Percentiles rank a stretch among this genome's conserved stretches.
These are phyloP conservation scores for Gymnarchus niloticus DNA, from an alignment of 2,113 vertebrate genomes.

Conservation along the genomic window DNA sequence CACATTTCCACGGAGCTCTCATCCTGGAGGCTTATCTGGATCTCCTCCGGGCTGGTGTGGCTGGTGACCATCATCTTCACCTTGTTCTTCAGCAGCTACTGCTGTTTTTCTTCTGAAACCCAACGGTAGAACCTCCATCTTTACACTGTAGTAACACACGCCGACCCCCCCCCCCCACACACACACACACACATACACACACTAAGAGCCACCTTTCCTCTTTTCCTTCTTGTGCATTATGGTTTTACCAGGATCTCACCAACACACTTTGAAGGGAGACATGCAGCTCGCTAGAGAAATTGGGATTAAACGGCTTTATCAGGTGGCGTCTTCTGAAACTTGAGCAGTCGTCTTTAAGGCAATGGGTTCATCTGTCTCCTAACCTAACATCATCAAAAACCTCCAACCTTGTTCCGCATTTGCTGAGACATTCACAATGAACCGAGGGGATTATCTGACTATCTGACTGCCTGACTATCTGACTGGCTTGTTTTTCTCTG, in stretches of 20 bases:
- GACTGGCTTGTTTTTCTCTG: neutral
- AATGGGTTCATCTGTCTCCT: no score
- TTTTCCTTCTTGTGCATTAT: neutral
- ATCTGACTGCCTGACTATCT: no score
- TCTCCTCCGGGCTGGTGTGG: neutral
- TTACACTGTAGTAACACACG: neutral
- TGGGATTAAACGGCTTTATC: no score
- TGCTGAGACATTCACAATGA: no score
- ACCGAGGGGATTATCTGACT: no score
- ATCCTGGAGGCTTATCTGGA: neutral
- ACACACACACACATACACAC: neutral
- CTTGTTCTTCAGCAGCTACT: neutral
- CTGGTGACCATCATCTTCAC: neutral
- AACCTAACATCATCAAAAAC: no score
- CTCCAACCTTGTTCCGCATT: no score
- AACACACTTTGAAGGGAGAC: neutral
- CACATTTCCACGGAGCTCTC: no score
- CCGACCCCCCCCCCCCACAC: no score
- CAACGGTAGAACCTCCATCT: neutral
- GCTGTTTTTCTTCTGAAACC: neutral
- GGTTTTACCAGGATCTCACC: neutral
- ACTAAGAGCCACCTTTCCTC: neutral
- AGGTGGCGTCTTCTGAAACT: neutral
- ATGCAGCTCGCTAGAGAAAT: neutral
- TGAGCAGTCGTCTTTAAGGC: neutral